Conservation (phyloP, 1,140 invertebrate species). For the Acromyrmex echinatior region DNA sequence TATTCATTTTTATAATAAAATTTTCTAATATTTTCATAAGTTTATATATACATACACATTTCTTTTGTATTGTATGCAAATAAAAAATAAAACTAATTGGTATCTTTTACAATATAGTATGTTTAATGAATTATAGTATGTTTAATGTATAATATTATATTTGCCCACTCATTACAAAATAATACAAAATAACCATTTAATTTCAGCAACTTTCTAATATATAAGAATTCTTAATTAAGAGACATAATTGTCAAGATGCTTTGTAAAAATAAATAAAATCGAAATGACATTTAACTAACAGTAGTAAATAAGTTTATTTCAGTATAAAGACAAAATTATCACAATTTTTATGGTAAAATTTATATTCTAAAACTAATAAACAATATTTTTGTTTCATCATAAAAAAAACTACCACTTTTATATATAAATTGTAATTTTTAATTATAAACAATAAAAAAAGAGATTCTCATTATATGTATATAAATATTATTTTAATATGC, state of each 20-base stretch:
- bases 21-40: too few relatives aligned
- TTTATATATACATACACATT: not conserved
- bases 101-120: not conserved
- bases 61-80: not conserved
- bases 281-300: not conserved
- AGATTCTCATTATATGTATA: too few relatives aligned
- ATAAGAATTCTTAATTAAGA: not conserved
- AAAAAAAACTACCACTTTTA: not conserved
- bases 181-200: not conserved
- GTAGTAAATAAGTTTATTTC: not conserved
- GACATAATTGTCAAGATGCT: not conserved
- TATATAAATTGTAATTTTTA: conserved; percentile 1
- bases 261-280: not conserved
- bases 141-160: not conserved
- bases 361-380: not conserved
- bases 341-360: not conserved
- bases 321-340: not conserved
- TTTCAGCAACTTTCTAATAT: not conserved
- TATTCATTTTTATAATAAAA: too few relatives aligned
- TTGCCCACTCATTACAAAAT: not conserved
- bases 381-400: not conserved
- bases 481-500: too few relatives aligned
- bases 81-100: not conserved
- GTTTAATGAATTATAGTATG: not conserved
- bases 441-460: not conserved